Evolutionary conservation across 2,888 invertebrate genomes (phyloP).

Genomic region (Griposia aprilina): DNA sequence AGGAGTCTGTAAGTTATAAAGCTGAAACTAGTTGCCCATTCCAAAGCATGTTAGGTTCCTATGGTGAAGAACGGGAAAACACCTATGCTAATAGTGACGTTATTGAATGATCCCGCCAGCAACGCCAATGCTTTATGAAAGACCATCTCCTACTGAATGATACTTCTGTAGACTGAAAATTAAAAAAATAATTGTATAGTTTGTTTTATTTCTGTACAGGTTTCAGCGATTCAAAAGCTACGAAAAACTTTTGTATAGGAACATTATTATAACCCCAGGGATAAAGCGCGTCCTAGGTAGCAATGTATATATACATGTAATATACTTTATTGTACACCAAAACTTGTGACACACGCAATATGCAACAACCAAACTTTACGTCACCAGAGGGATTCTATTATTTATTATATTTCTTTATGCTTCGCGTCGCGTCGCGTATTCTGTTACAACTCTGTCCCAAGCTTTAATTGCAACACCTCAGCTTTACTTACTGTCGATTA

Average conservation of each 20-base stretch:
- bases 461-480: constrained; percentile 50
- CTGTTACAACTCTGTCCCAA: constrained; percentile 21
- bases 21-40: neutral
- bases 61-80: neutral
- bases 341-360: neutral
- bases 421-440: neutral
- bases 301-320: neutral
- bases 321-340: neutral
- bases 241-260: neutral
- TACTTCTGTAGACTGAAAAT: neutral
- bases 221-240: neutral
- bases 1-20: neutral
- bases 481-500: constrained; percentile 31
- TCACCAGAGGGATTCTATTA: neutral
- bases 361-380: too few relatives aligned
- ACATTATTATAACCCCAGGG: neutral
- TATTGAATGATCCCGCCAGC: neutral
- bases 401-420: neutral
- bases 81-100: too few relatives aligned
- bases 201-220: neutral
- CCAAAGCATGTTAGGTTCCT: neutral
- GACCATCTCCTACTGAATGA: neutral
- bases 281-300: neutral
- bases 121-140: neutral
- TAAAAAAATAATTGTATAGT: neutral